Base-by-base conservation (phyloP, 1,140 invertebrate species). In the Chymomyza costata region DNA sequence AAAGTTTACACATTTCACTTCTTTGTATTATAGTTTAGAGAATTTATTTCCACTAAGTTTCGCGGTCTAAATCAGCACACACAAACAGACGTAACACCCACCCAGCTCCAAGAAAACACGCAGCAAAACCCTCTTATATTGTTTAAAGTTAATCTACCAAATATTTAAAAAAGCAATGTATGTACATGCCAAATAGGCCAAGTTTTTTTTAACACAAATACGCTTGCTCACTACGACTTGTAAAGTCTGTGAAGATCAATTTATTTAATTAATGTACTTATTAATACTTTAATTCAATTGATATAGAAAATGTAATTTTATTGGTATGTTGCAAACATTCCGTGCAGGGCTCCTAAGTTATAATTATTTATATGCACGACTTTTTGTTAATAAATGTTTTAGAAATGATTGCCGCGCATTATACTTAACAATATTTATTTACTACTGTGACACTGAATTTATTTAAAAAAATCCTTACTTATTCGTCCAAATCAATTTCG, bases 31-130 rank as follows among this genome's bases (percentile, higher is more conserved):
- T 47, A 21, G 5, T 48, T 51, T 35, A 3, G 16, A 32, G 13
- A 35, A 6, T 32, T 15, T 44, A 40, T 13, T 10, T 49, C 48
- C 48, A 54, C 25, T 71, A 66, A 53, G 40, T 44, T 71, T 38
- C 28, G 64, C 73, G 73, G 74, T 80, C 73, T 80, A 80, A 81
- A 65, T 80, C 73, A 48, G 31, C 38, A 38, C 44, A 37, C 51
- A 38, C 51, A 25, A 38, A 32, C 35, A 32, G n/a, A 19, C 30
- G 45, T 30, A 32, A 15, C 18, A 25, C 18, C 10, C 21, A 40
- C 35, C 46, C 35, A 43, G 35, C n/a, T 32, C 59, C 30, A 49
- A 14, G 6, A 13, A 37, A 28, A 55, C 32, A 34, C 35, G 43
- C n/a, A n/a, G n/a, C n/a, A n/a, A n/a, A n/a, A n/a, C n/a, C n/a